phyloP scores from a whole-genome alignment of 2,113 vertebrate genomes.

The Eptatretus burgeri region DNA sequence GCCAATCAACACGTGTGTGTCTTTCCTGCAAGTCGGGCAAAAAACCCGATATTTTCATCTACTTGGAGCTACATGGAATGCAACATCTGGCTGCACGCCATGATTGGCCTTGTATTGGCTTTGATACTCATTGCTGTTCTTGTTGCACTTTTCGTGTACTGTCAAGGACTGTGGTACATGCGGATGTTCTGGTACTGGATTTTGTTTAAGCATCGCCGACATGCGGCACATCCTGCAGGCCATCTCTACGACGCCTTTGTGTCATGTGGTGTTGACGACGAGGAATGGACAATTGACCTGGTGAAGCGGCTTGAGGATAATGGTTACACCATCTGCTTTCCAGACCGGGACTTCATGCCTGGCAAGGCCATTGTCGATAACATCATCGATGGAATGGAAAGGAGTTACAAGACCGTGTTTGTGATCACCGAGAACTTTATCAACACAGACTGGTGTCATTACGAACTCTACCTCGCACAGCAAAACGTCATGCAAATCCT shows the following conservation, averaged over 20 bases:
- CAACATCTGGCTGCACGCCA: conserved; percentile 21
- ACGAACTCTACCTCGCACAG: conserved; percentile 64
- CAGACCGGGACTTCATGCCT: conserved; percentile 47
- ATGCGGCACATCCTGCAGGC: background rate
- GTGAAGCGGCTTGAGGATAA: conserved; percentile 22
- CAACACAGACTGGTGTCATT: conserved; percentile 63
- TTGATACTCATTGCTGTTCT: conserved; percentile 14
- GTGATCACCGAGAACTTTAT: conserved; percentile 53
- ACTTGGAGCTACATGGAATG: conserved; percentile 22
- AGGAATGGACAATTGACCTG: conserved; percentile 41
- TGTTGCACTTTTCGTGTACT: conserved; percentile 15
- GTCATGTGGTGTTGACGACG: conserved; percentile 53
- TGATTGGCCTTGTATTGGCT: conserved; percentile 15
- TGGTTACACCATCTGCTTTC: conserved; percentile 34
- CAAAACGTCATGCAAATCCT: conserved; percentile 48
- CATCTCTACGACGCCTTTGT: conserved; percentile 41
- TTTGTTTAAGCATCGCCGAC: conserved; percentile 32
- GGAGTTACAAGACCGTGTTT: conserved; percentile 37
- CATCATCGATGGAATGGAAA: conserved; percentile 47
- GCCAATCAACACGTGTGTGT: conserved; percentile 29
- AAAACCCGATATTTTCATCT: conserved; percentile 13
- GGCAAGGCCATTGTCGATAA: conserved; percentile 58
- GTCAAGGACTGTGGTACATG: conserved; percentile 44
- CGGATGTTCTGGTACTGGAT: conserved; percentile 58
- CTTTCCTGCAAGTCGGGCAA: conserved; percentile 25